Base-by-base conservation (phyloP, 2,888 invertebrate genomes). In the Tachina grossa region DNA sequence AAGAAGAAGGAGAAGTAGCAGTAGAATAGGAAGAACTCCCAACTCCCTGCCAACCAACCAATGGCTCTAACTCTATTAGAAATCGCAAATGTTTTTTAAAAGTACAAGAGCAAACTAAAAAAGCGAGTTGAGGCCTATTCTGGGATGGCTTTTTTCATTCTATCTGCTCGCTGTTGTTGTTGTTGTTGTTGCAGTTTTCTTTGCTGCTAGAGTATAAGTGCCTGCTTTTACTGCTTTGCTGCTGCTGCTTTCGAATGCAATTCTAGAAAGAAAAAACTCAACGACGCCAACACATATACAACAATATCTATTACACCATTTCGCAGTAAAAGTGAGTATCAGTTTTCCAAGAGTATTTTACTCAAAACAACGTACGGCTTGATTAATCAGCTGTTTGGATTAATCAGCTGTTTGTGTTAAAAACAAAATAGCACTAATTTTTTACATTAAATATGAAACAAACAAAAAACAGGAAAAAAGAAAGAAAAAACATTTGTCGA, bases 71-170 rank as follows among this genome's bases (percentile, higher is more conserved):
- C 83, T 83, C 66, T 83, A 72, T 78, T 83, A 83, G 84, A 84
- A 84, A 57, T 80, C 51, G 80, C 79, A 75, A 84, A 84, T 72
- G 53, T 49, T 78, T 77, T 72, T 57, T 13, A 53, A 76, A 83
- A 79, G 45, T 84, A 84, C 80, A 85, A 83, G 85, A 85, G 85
- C 72, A 80, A 79, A 66, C 66, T 77, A 72, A 83, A 85, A 31
- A 83, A 79, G 85, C 82, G 49, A 79, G 66, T 83, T 83, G 82
- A 79, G 85, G 85, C 85, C 85, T 85, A 83, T 85, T 86, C 87
- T 87, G 85, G 86, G 83, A 84, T 84, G 69, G 81, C 76, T 86
- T 85, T 85, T 66, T 65, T 59, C 65, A 53, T 68, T 68, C 49
- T 74, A 57, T 66, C 65, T 74, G 61, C 39, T 71, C 72, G 22